Base-by-base conservation (phyloP, 1,140 invertebrate species). In the Lithobius niger region DNA sequence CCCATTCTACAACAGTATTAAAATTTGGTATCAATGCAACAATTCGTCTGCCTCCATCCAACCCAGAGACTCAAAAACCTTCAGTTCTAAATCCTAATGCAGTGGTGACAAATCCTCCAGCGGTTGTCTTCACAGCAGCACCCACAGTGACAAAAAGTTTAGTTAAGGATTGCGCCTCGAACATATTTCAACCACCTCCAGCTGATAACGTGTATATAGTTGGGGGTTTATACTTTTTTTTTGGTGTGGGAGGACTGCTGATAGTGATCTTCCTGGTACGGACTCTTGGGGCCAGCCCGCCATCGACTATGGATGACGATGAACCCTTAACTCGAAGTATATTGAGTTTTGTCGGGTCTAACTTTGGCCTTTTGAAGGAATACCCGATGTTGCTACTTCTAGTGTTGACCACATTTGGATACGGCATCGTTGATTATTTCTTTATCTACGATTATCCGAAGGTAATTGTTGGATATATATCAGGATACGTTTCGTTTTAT, bases 381-480 rank as follows among this genome's bases (percentile, higher is more conserved):
- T 15, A 47, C 22, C 44, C 44, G 10, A 6, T 21, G 10, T 18
- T 47, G 22, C 6, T 47, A 18, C 44, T 47, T 18, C 22, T 47
- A 6, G 6, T 10, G 10, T 21, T 47, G 13, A 21, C 19, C 22
- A 21, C 44, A 18, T 47, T 47, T 47, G 13, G 44, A 13, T 47
- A 47, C 44, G 44, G 44, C 13, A 6, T 6, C 10, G 22, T 47
- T 13, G 44, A 47, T 10, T 13, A 47, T 21, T 47, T 47, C 22
- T 22, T 47, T 21, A 15, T 47, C 6, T 21, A 47, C 19, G 44
- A 47, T 47, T 47, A 15, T 47, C 22, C 44, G 22, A 47, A 47
- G 44, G 44, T 47, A 18, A 47, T 47, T 47, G 22, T 47, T 40
- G n/a, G n/a, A n/a, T n/a, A n/a, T n/a, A n/a, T n/a, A n/a, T n/a